A percentile compares a stretch with the other conserved stretches of the same genome.
Evolutionary conservation across 64 coral and sea anemone species (phyloP).

Genomic region (Trachythela sp.): DNA sequence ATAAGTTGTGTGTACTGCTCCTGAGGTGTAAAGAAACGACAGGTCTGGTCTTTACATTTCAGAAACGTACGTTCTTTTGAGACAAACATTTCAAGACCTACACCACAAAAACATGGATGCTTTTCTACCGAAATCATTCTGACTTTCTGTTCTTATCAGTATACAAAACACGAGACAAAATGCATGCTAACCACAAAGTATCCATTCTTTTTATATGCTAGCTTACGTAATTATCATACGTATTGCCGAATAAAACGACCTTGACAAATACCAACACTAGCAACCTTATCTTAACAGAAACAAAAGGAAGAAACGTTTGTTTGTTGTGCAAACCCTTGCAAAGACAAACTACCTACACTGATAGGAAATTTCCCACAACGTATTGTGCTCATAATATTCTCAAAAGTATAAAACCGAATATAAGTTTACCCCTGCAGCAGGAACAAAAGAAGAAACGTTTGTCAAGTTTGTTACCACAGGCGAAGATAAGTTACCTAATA

Average conservation of each 20-base stretch:
- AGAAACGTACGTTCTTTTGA: not conserved
- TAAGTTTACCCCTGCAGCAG: not conserved
- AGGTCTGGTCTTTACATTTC: not conserved
- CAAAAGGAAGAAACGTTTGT: too few species aligned
- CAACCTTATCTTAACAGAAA: not conserved
- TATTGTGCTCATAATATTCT: not conserved
- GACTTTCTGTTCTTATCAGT: not conserved
- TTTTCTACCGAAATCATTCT: not conserved
- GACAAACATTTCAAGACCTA: not conserved
- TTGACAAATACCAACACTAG: not conserved
- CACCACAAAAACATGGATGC: too few species aligned
- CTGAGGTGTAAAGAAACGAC: not conserved
- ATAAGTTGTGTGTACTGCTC: not conserved
- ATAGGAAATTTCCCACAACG: not conserved
- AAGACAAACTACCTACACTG: not conserved
- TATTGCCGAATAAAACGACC: not conserved
- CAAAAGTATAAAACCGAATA: not conserved
- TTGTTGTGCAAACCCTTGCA: not conserved
- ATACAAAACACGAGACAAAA: not conserved
- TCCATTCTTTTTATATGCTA: not conserved
- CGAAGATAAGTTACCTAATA: too few species aligned
- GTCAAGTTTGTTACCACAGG: not conserved
- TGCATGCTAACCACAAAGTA: not conserved
- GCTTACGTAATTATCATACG: not conserved
- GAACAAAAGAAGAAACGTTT: not conserved